These are phyloP conservation scores for Nebria ingens DNA, from an alignment of 1,140 invertebrate genomes.

Conservation along the genomic window DNA sequence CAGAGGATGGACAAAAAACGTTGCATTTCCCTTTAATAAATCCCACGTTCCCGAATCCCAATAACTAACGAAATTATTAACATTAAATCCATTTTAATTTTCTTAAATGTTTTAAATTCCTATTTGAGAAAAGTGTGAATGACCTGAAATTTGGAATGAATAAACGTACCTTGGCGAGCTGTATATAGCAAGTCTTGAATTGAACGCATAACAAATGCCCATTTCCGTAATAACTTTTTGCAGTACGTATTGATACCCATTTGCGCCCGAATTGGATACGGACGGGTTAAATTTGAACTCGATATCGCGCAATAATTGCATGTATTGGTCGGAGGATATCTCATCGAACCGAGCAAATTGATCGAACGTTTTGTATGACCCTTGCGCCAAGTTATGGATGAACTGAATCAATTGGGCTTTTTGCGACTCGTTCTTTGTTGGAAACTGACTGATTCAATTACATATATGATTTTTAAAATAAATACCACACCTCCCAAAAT, in stretches of 20 bases:
- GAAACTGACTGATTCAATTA: too few species aligned
- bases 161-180: constrained; percentile 39
- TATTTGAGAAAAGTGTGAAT: background rate
- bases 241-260: constrained; percentile 23
- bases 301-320: constrained; percentile 42
- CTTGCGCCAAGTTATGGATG: constrained; percentile 41
- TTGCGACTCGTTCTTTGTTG: too few species aligned
- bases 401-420: constrained; percentile 40
- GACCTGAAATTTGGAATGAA: constrained; percentile 8
- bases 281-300: constrained; percentile 41
- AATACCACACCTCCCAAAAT: too few species aligned
- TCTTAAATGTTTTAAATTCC: background rate
- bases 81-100: background rate
- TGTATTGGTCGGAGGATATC: constrained; percentile 41
- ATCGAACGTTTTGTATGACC: constrained; percentile 46
- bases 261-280: constrained; percentile 25
- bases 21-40: constrained; percentile 36
- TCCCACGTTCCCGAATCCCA: constrained; percentile 44
- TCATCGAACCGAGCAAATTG: constrained; percentile 37
- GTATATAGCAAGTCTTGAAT: constrained; percentile 50
- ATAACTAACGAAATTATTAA: constrained; percentile 34
- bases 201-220: constrained; percentile 54
- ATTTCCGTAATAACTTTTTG: constrained; percentile 49
- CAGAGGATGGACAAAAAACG: constrained; percentile 52
- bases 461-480: too few species aligned